These are phyloP conservation scores for Dolichotis patagonum DNA, from an alignment of 2,113 vertebrate species.

Conservation along the genomic window DNA sequence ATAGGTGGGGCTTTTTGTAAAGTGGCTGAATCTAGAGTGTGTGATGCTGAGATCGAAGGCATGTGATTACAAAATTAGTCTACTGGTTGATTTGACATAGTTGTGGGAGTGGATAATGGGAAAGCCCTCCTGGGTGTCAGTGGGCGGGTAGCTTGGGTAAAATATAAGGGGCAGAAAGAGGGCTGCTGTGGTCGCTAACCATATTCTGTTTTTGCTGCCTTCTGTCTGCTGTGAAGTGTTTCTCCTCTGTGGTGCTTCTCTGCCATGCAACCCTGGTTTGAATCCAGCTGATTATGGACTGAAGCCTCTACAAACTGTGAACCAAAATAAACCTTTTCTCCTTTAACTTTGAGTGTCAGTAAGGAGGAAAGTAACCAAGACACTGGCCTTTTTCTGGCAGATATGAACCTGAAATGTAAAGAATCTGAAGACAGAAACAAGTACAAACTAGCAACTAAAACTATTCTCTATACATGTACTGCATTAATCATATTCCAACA, in stretches of 20 bases:
- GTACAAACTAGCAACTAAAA: neutral
- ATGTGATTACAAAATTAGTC: neutral
- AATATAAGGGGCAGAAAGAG: neutral
- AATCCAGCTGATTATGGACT: neutral
- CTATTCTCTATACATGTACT: neutral
- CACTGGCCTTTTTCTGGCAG: constrained; percentile 70
- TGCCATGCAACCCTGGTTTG: neutral
- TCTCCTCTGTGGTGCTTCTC: neutral
- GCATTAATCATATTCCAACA: neutral
- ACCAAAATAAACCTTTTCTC: neutral
- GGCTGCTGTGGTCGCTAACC: neutral
- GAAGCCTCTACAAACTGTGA: neutral
- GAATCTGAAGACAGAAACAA: neutral
- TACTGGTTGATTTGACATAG: neutral
- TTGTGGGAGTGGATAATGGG: neutral
- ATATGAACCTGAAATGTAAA: neutral
- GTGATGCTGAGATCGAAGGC: neutral
- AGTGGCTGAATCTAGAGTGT: neutral
- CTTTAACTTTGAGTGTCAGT: neutral
- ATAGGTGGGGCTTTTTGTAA: neutral
- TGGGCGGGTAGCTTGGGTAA: neutral
- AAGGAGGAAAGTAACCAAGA: neutral
- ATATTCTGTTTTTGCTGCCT: neutral
- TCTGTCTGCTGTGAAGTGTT: neutral
- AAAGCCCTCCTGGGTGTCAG: neutral